Conservation (phyloP, 2,888 invertebrate species). For the Phyllotreta cruciferae region DNA sequence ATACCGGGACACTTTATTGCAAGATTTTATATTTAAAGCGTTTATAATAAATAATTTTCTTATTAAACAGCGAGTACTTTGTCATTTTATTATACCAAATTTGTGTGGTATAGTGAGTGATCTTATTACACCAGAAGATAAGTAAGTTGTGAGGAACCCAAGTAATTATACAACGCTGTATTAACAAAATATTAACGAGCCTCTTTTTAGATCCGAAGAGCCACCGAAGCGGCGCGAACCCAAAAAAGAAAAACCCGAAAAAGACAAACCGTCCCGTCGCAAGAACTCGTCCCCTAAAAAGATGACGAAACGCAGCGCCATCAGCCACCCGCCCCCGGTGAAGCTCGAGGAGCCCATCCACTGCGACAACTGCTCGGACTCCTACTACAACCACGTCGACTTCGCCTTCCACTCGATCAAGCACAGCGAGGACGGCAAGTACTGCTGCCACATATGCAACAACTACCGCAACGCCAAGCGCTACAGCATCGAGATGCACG, state of each 20-base stretch:
- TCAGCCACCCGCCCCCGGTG: slow-evolving; percentile 36
- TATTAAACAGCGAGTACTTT: too few species aligned
- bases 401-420: slow-evolving; percentile 49
- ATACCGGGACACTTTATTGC: too few species aligned
- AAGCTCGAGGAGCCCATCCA: slow-evolving; percentile 51
- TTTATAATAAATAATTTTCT: too few species aligned
- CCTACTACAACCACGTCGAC: slow-evolving; percentile 58
- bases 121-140: too few species aligned
- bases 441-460: slow-evolving; percentile 50
- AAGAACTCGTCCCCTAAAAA: slow-evolving; percentile 35
- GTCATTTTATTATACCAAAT: too few species aligned
- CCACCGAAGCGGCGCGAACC: slow-evolving; percentile 2
- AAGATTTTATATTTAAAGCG: too few species aligned
- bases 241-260: slow-evolving; percentile 18
- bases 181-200: too few species aligned
- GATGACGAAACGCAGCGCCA: slow-evolving; percentile 10
- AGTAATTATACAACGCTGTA: too few species aligned
- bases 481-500: slow-evolving; percentile 55
- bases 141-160: too few species aligned
- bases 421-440: slow-evolving; percentile 47
- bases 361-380: slow-evolving; percentile 53
- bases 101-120: too few species aligned
- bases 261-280: slow-evolving; percentile 28
- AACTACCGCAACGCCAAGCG: slow-evolving; percentile 49
- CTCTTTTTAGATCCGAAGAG: neutral